Evolutionary conservation across 2,888 invertebrate genomes (phyloP).

Genomic region (Apeira syringaria): DNA sequence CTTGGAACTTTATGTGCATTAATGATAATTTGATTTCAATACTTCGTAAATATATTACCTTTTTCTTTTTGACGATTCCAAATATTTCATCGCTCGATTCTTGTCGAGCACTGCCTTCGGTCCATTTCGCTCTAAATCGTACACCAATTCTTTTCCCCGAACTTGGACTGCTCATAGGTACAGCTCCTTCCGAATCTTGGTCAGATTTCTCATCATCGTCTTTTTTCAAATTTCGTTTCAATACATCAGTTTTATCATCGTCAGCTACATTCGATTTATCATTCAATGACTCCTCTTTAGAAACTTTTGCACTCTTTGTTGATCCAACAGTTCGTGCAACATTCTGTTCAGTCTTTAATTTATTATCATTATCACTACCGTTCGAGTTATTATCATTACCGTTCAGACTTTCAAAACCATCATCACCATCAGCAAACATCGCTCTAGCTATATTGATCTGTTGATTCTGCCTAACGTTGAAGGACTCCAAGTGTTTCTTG

Average conservation of each 20-base stretch:
- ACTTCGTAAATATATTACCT: slow-evolving; percentile 62
- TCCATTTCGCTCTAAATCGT: slow-evolving; percentile 70
- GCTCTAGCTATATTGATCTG: slow-evolving; percentile 50
- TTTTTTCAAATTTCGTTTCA: slow-evolving; percentile 48
- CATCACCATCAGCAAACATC: slow-evolving; percentile 85
- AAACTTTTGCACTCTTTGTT: slow-evolving; percentile 40
- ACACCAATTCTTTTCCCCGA: slow-evolving; percentile 63
- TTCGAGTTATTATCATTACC: slow-evolving; percentile 92
- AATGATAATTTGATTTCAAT: no score
- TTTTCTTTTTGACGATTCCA: slow-evolving; percentile 56
- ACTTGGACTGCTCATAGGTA: slow-evolving; percentile 57
- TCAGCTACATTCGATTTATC: slow-evolving; percentile 13
- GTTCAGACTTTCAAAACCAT: slow-evolving; percentile 93
- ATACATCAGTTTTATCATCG: slow-evolving; percentile 22
- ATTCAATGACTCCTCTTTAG: slow-evolving; percentile 19
- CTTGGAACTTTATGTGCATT: background rate
- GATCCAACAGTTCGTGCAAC: slow-evolving; percentile 24
- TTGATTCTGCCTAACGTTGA: slow-evolving; percentile 61
- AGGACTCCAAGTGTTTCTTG: slow-evolving; percentile 74
- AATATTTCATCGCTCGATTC: slow-evolving; percentile 71
- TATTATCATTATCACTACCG: slow-evolving; percentile 80
- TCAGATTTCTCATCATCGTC: slow-evolving; percentile 73
- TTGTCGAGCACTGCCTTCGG: slow-evolving; percentile 48
- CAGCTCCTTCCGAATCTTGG: slow-evolving; percentile 62
- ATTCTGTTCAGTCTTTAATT: slow-evolving; percentile 34